Evolutionary conservation across 2,113 vertebrate species (phyloP).

Genomic region (Noctilio leporinus): DNA sequence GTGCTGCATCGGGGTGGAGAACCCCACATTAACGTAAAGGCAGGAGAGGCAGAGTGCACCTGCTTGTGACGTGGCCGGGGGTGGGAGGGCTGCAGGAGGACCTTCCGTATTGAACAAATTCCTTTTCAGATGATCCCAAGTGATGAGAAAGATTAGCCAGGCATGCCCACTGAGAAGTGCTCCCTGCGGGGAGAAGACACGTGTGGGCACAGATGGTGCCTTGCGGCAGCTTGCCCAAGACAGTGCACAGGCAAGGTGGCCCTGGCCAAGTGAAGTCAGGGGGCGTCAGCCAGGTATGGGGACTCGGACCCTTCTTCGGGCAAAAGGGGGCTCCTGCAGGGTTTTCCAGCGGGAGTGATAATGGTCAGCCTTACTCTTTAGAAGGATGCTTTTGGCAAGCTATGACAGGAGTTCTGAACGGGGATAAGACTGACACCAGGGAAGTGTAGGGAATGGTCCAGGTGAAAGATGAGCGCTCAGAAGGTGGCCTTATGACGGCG

Average conservation of each 20-base stretch:
- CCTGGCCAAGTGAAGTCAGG: fast-evolving
- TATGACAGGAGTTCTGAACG: neutral
- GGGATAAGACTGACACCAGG: neutral
- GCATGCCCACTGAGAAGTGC: neutral
- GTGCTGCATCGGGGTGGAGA: neutral
- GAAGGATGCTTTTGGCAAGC: neutral
- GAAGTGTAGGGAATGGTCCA: neutral
- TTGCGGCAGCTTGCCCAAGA: neutral
- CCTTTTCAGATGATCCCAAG: neutral
- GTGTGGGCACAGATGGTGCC: neutral
- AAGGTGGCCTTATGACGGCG: neutral
- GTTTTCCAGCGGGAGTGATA: neutral
- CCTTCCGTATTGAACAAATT: neutral
- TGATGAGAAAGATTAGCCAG: too few species aligned
- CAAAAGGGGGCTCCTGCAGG: neutral
- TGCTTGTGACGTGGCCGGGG: too few species aligned
- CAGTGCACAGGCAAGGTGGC: neutral
- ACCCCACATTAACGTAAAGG: neutral
- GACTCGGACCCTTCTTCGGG: neutral
- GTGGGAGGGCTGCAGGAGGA: neutral
- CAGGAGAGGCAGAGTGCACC: neutral
- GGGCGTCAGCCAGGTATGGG: neutral
- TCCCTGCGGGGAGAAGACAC: neutral
- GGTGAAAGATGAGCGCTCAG: too few species aligned
- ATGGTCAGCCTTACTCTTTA: neutral